Evolutionary conservation across 2,888 invertebrate genomes (phyloP).

Genomic region (Crepidodera aurea): DNA sequence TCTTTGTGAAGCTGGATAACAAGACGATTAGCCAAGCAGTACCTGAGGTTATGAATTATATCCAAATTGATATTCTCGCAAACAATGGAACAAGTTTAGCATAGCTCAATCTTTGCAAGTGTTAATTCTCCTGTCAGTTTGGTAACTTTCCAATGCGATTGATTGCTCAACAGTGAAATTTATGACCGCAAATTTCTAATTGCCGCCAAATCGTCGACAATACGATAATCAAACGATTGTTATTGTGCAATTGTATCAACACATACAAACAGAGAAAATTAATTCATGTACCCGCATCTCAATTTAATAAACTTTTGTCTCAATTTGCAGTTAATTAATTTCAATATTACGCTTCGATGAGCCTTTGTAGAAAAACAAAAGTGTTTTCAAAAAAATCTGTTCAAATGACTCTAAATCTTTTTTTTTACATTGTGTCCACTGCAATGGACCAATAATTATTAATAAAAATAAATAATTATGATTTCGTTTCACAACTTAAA

Average conservation of each 20-base stretch:
- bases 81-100: slow-evolving; percentile 32
- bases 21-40: slow-evolving; percentile 7
- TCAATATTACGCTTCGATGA: too few relatives aligned
- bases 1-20: background rate
- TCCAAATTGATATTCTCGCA: slow-evolving; percentile 8
- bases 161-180: slow-evolving; percentile 31
- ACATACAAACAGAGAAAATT: slow-evolving; percentile 1
- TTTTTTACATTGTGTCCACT: too few relatives aligned
- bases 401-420: too few relatives aligned
- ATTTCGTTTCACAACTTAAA: too few relatives aligned
- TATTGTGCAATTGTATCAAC: slow-evolving; percentile 3
- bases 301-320: background rate
- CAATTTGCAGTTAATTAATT: background rate
- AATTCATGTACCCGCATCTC: background rate
- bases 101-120: slow-evolving; percentile 26
- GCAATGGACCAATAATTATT: too few relatives aligned
- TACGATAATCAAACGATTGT: slow-evolving; percentile 9
- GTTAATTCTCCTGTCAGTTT: slow-evolving; percentile 27
- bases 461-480: too few relatives aligned
- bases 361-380: too few relatives aligned
- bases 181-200: slow-evolving; percentile 15
- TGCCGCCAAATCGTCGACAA: slow-evolving; percentile 6
- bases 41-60: slow-evolving; percentile 15
- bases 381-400: too few relatives aligned
- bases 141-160: slow-evolving; percentile 33